Evolutionary conservation across 2,113 vertebrate species (phyloP), one percentile per base, ranked within the genome.

Genomic region (Cyphomyrus plagiostoma): DNA sequence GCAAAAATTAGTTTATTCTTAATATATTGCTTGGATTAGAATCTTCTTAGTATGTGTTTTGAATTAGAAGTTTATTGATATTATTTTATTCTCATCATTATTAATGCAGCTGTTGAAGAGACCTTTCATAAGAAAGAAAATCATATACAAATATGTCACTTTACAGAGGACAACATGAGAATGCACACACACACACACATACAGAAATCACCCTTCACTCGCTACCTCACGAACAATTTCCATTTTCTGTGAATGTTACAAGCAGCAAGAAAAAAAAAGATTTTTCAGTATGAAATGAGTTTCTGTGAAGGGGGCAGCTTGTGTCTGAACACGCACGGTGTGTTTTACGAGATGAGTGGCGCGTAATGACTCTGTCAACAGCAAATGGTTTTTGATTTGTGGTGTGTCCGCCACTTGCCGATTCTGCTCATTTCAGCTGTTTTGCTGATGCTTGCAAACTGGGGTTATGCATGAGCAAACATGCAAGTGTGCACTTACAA

Each of bases 301-400:
- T 94, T 92, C 93, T 91, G 91, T 42, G 62, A 90, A 91, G 92
- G 91, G 91, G 91, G 90, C 92, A 92, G 91, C 91, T 91, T 90
- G 88, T 92, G 91, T 94, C 93, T 93, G 93, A 93, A 93, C 92
- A 88, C 90, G 92, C 93, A 92, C 92, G 89, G 92, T 92, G 93
- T 94, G 93, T 92, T 95, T 95, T 93, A 95, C 94, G 93, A 94
- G 94, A 95, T 94, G 93, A 95, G 93, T 92, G 93, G 92, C 90
- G 91, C 93, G 94, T 95, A 95, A 96, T 95, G 94, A 95, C 92
- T 94, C 94, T 95, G 94, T 95, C 95, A 94, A 93, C 92, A 93
- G 93, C 93, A 95, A 95, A 95, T 94, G 93, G 93, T 90, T 89
- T 93, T 93, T 95, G 94, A 95, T 95, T 95, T 95, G 94, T 94